phyloP scores from a whole-genome alignment of 2,113 vertebrate genomes.

The Plecturocebus donacophilus region DNA sequence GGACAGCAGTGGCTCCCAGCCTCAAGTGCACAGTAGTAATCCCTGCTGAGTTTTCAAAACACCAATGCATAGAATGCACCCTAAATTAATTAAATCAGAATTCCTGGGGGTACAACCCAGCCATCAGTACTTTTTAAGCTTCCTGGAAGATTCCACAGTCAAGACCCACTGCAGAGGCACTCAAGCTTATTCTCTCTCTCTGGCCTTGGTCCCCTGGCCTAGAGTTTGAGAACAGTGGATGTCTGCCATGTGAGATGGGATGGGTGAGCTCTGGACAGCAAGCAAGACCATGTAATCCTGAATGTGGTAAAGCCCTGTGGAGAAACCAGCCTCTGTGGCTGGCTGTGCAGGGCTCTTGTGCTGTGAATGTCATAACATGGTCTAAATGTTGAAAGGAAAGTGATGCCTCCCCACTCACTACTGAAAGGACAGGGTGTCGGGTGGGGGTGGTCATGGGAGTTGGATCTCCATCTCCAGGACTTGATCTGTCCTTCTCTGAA shows the following conservation, averaged over 20 bases:
- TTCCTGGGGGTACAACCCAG: neutral
- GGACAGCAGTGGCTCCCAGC: neutral
- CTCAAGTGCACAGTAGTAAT: neutral
- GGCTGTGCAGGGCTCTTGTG: neutral
- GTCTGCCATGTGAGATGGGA: neutral
- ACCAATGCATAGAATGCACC: neutral
- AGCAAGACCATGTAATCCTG: neutral
- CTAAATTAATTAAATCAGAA: neutral
- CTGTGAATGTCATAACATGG: neutral
- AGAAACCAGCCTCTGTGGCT: neutral
- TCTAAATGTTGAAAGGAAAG: neutral
- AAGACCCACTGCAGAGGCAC: neutral
- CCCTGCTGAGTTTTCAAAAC: neutral
- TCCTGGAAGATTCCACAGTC: neutral
- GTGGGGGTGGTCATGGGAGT: fast-evolving
- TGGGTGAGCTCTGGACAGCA: neutral
- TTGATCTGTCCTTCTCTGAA: neutral
- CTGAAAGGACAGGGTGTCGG: neutral
- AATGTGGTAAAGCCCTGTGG: neutral
- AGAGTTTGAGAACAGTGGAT: neutral
- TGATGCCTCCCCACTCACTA: neutral
- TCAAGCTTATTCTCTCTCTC: neutral
- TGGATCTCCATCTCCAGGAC: neutral
- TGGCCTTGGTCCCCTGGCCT: too few relatives aligned
- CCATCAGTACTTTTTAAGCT: neutral